These are phyloP conservation scores for Pseudococcus jackbeardsleyi DNA, from an alignment of 2,888 invertebrate species.

Conservation along the genomic window DNA sequence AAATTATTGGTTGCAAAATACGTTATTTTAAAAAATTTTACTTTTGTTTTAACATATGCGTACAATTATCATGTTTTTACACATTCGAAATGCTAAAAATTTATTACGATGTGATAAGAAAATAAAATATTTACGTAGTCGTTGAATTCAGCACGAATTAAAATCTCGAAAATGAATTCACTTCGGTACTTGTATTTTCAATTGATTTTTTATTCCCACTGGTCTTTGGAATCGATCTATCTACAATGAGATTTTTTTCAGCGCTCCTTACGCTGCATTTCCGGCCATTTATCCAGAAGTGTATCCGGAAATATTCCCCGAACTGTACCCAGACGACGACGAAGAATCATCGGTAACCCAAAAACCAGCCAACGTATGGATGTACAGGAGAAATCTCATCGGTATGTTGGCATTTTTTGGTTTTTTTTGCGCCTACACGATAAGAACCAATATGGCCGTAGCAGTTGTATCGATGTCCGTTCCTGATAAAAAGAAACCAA, in stretches of 20 bases:
- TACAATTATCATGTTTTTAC: background rate
- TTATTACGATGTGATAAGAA: background rate
- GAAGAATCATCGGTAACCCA: background rate
- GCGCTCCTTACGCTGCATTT: background rate
- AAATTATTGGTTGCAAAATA: background rate
- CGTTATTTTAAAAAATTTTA: background rate
- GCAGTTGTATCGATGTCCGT: slow-evolving; percentile 95
- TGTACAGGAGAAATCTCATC: slow-evolving; percentile 78
- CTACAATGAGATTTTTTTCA: background rate
- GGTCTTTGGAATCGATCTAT: too few relatives aligned
- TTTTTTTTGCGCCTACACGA: slow-evolving; percentile 86
- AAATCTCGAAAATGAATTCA: background rate
- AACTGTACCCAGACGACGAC: background rate
- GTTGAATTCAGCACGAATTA: background rate
- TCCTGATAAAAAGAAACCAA: background rate
- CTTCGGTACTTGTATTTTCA: background rate
- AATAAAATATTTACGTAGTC: background rate
- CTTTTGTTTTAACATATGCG: background rate
- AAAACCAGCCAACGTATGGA: background rate
- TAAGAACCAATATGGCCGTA: slow-evolving; percentile 91
- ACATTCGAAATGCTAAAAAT: background rate
- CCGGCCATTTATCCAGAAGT: background rate
- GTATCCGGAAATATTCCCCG: slow-evolving; percentile 11
- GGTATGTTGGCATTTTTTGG: slow-evolving; percentile 85
- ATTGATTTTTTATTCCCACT: background rate